Conservation (phyloP, 2,113 vertebrate species). For the Cheilinus undulatus region DNA sequence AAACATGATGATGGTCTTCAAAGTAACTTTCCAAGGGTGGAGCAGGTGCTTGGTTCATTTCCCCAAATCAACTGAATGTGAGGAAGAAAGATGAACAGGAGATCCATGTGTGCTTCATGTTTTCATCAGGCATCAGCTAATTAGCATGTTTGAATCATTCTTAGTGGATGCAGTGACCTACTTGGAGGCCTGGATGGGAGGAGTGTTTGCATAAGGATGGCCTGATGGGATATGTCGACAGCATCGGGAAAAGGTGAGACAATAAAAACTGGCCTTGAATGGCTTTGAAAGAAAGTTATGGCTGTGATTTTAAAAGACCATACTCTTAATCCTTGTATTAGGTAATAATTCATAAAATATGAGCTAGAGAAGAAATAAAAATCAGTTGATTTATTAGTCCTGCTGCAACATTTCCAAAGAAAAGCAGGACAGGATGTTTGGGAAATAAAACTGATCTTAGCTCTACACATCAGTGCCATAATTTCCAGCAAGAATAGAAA, state of each 20-base stretch:
- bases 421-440: not conserved
- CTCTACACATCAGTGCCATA: not conserved
- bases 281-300: not conserved
- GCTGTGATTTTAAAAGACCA: not conserved
- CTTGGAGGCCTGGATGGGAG: constrained; percentile 20
- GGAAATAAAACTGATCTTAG: not conserved
- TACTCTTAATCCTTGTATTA: too few relatives aligned
- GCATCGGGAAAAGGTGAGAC: not conserved
- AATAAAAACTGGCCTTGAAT: not conserved
- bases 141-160: constrained; percentile 40
- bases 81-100: constrained; percentile 4
- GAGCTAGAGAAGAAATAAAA: not conserved
- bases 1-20: constrained; percentile 2
- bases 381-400: too few relatives aligned
- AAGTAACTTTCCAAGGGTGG: not conserved
- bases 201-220: not conserved
- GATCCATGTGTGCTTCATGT: not conserved
- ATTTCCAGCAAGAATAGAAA: not conserved
- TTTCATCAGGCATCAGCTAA: constrained; percentile 27
- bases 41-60: not conserved
- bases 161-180: constrained; percentile 48
- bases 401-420: not conserved
- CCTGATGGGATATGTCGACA: not conserved
- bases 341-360: too few relatives aligned
- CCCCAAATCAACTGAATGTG: not conserved